Evolutionary conservation across 2,113 vertebrate species (phyloP).

Genomic region (Speoplatyrhinus poulsoni): DNA sequence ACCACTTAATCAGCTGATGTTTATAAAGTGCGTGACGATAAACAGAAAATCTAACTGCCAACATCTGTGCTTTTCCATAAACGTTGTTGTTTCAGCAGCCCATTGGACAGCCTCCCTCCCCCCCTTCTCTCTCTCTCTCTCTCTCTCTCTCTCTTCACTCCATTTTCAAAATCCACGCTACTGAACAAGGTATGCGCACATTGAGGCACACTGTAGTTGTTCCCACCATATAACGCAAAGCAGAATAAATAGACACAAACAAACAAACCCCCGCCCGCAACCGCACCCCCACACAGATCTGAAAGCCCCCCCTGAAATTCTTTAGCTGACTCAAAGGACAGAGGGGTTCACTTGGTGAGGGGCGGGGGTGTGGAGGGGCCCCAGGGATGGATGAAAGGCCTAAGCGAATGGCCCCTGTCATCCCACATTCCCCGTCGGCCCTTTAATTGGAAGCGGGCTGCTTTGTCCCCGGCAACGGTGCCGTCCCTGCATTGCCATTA

Average conservation of each 20-base stretch:
- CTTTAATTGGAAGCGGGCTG: constrained; percentile 78
- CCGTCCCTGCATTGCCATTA: constrained; percentile 76
- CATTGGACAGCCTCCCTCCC: constrained; percentile 14
- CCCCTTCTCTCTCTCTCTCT: neutral
- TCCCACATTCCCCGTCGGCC: constrained; percentile 73
- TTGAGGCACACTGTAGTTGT: constrained; percentile 44
- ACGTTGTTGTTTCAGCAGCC: neutral
- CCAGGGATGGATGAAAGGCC: constrained; percentile 67
- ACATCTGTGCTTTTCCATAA: constrained; percentile 11
- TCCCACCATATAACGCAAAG: constrained; percentile 57
- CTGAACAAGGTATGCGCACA: constrained; percentile 38
- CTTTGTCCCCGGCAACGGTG: constrained; percentile 74
- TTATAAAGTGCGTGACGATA: neutral
- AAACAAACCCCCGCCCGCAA: constrained; percentile 20
- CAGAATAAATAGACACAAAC: constrained; percentile 40
- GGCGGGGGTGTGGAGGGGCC: constrained; percentile 43
- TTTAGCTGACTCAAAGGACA: constrained; percentile 72
- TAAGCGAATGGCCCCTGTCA: constrained; percentile 70
- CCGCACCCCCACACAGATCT: constrained; percentile 31
- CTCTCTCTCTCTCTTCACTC: constrained; percentile 49
- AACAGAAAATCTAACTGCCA: constrained; percentile 8
- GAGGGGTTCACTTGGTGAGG: constrained; percentile 39
- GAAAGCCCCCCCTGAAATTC: constrained; percentile 67
- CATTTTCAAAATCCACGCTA: neutral
- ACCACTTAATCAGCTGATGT: neutral